Base-by-base conservation (phyloP, 2,797 vertebrate species). In the Ctenochaetus hawaiiensis region DNA sequence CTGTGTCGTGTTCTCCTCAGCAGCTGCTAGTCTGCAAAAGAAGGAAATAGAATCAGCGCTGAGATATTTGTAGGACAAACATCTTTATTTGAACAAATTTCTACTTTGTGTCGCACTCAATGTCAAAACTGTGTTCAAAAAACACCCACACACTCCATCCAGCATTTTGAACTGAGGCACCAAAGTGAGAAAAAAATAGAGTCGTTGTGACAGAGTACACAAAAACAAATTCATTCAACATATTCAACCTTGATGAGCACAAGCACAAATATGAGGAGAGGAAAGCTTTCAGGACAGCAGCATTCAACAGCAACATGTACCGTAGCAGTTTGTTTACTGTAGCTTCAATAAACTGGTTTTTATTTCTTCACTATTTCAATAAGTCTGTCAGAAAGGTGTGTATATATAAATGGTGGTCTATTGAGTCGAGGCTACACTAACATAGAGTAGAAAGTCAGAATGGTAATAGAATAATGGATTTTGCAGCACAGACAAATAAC, bases 21-120 rank as follows among this genome's bases (percentile, higher is more conserved):
- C 12, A 17, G 67, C 71, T 80, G 87, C 75, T 93, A 94, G 78
- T 94, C 92, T 94, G 85, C 43, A 86, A 82, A 13, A 84, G 79
- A 26, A 6, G 10, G 17, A 74, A 53, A 69, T 5, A 37, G 10
- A 80, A 47, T 84, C n/a, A 88, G 43, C 26, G 39, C 45, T 13
- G 3, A 16, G 49, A 44, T 79, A 78, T 77, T 78, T 80, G 39
- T 51, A 49, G 11, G 7, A 59, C 48, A 68, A 52, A 77, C 54
- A 41, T 41, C 39, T 41, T 41, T 12, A 41, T 66, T 81, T 67
- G 65, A 12, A 66, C 8, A 64, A 18, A 23, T 67, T 9, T 2
- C 0, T 48, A 1, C 5, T 65, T 77, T 17, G 53, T 59, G 11
- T 64, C 58, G 11, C 3, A 62, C 23, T 75, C 49, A 67, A 11